These are phyloP conservation scores for Pteria penguin DNA, from an alignment of 2,888 invertebrate species.

Conservation along the genomic window DNA sequence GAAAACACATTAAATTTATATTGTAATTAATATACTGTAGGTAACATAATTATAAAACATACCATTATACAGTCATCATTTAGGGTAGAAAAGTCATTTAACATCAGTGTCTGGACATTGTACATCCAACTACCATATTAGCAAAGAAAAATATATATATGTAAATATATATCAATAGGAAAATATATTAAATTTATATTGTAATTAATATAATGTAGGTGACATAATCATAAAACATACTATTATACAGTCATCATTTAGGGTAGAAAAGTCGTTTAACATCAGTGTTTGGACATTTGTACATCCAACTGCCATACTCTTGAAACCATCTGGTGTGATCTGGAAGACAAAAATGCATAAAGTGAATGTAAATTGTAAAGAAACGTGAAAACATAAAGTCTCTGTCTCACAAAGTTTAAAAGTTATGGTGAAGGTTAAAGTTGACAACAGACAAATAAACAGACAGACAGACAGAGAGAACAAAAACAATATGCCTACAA, in stretches of 20 bases:
- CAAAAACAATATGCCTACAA: too few relatives aligned
- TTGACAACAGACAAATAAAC: too few relatives aligned
- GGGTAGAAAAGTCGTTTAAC: conserved; percentile 76
- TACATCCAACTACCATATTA: conserved; percentile 65
- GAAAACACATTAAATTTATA: too few relatives aligned
- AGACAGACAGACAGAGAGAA: too few relatives aligned
- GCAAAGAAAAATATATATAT: too few relatives aligned
- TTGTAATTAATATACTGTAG: neutral
- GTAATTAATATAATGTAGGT: neutral
- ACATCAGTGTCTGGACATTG: conserved; percentile 69
- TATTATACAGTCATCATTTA: conserved; percentile 75
- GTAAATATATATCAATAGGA: neutral
- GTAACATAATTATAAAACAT: too few relatives aligned
- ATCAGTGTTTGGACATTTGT: conserved; percentile 71
- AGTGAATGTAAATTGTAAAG: too few relatives aligned
- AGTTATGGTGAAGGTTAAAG: too few relatives aligned
- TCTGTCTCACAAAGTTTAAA: too few relatives aligned
- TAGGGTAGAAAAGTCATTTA: conserved; percentile 77
- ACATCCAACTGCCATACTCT: conserved; percentile 72
- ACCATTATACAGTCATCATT: conserved; percentile 76
- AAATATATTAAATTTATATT: too few relatives aligned
- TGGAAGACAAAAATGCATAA: conserved; percentile 52
- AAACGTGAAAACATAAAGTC: too few relatives aligned
- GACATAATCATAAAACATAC: too few relatives aligned
- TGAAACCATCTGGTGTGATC: conserved; percentile 77